Conservation (phyloP, 2,888 invertebrate species). For the Parelbella ahira region DNA sequence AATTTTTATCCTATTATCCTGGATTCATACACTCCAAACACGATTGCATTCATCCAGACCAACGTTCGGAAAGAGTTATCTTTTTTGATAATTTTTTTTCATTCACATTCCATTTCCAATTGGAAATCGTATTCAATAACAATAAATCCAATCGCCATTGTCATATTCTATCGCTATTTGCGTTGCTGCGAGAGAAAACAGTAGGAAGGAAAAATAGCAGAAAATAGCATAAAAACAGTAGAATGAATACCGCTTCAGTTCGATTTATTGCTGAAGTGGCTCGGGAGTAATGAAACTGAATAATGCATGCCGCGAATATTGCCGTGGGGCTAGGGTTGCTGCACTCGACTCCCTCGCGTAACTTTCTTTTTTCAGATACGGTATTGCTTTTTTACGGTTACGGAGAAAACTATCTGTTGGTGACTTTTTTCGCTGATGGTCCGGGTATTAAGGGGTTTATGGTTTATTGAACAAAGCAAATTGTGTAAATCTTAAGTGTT, state of each 20-base stretch:
- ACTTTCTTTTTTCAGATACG: no score
- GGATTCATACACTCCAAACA: no score
- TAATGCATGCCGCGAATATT: conserved; percentile 74
- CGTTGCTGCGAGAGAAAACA: conserved; percentile 27
- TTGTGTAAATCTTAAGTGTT: no score
- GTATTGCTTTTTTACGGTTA: no score
- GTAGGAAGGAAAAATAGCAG: conserved; percentile 32
- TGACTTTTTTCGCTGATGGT: no score
- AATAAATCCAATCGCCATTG: conserved; percentile 28
- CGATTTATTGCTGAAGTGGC: conserved; percentile 75
- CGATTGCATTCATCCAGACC: no score
- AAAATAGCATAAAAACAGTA: conserved; percentile 50
- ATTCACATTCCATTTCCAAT: conserved; percentile 1
- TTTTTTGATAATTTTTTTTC: not conserved
- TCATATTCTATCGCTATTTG: conserved; percentile 31
- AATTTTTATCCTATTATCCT: no score
- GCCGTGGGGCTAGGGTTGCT: conserved; percentile 53
- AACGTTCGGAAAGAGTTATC: no score
- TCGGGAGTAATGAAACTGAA: conserved; percentile 76
- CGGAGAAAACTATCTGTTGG: no score
- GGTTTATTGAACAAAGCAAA: no score
- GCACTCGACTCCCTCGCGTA: no score
- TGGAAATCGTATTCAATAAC: conserved; percentile 35
- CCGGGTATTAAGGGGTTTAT: no score
- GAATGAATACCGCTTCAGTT: conserved; percentile 41